Evolutionary conservation across 1,140 invertebrate genomes (phyloP).

Genomic region (Macrotrachela quadricornifera): DNA sequence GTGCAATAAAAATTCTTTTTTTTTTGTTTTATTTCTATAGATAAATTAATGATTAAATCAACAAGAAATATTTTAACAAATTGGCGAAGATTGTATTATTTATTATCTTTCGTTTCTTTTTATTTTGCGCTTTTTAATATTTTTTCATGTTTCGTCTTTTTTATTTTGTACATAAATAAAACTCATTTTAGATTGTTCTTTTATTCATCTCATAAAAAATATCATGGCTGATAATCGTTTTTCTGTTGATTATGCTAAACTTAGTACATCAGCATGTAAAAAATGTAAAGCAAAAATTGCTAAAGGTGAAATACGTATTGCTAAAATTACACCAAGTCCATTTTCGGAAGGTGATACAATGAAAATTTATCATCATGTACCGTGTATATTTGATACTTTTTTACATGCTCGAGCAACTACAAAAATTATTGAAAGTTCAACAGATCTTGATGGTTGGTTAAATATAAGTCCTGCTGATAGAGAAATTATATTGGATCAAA

Average conservation of each 20-base stretch:
- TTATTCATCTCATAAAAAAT: too few relatives aligned
- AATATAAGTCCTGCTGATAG: constrained; percentile 44
- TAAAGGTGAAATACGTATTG: constrained; percentile 46
- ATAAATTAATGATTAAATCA: too few relatives aligned
- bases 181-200: too few relatives aligned
- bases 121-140: neutral
- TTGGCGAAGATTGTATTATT: too few relatives aligned
- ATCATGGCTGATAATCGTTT: constrained; percentile 22
- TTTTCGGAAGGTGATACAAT: constrained; percentile 52
- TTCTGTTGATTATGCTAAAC: constrained; percentile 51
- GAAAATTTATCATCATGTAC: constrained; percentile 60
- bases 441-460: constrained; percentile 54
- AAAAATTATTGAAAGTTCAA: constrained; percentile 53
- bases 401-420: constrained; percentile 52
- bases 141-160: too few relatives aligned
- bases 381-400: constrained; percentile 57
- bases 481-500: constrained; percentile 36
- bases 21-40: too few relatives aligned
- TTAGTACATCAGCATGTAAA: constrained; percentile 56
- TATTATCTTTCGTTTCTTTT: too few relatives aligned
- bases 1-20: too few relatives aligned
- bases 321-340: constrained; percentile 48
- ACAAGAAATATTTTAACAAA: too few relatives aligned
- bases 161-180: too few relatives aligned
- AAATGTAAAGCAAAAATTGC: constrained; percentile 59